A percentile compares a stretch with the other conserved stretches of the same genome.
These are phyloP conservation scores for Orussus abietinus DNA, from an alignment of 1,140 invertebrate species.

Conservation along the genomic window DNA sequence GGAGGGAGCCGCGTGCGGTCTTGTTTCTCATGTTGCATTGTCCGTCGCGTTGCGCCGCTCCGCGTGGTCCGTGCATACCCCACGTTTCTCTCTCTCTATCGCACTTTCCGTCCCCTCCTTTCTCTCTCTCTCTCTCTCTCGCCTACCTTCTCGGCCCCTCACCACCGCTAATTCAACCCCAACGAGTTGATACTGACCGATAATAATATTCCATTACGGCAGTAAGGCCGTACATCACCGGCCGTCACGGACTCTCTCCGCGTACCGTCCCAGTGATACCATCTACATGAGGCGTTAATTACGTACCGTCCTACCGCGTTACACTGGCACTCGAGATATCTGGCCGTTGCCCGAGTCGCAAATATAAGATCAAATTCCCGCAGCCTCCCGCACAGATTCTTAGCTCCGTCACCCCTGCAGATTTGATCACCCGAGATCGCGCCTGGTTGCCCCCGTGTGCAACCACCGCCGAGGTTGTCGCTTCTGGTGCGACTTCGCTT, in stretches of 20 bases:
- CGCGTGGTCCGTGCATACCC: no score
- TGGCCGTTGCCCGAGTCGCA: constrained; percentile 8
- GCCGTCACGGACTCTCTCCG: constrained; percentile 43
- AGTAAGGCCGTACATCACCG: constrained; percentile 44
- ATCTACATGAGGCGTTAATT: constrained; percentile 55
- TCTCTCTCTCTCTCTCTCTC: no score
- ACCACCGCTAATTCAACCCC: constrained; percentile 41
- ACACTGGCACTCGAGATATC: constrained; percentile 42
- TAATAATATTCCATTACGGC: constrained; percentile 54
- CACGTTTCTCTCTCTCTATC: no score
- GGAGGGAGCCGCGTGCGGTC: not conserved
- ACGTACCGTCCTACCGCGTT: constrained; percentile 51
- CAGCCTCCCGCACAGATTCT: constrained; percentile 9
- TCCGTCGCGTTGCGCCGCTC: not conserved
- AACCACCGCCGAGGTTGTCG: no score
- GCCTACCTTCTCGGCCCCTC: no score
- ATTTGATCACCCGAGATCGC: no score
- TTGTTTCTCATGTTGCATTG: constrained; percentile 1
- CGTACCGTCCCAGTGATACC: constrained; percentile 38
- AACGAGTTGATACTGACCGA: constrained; percentile 48
- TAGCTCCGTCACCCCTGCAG: no score
- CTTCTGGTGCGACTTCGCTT: no score
- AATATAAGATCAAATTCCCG: constrained; percentile 21
- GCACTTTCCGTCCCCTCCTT: no score
- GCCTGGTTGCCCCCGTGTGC: no score